phyloP scores from a whole-genome alignment of 2,113 vertebrate genomes.

The Gasterosteus nipponicus region DNA sequence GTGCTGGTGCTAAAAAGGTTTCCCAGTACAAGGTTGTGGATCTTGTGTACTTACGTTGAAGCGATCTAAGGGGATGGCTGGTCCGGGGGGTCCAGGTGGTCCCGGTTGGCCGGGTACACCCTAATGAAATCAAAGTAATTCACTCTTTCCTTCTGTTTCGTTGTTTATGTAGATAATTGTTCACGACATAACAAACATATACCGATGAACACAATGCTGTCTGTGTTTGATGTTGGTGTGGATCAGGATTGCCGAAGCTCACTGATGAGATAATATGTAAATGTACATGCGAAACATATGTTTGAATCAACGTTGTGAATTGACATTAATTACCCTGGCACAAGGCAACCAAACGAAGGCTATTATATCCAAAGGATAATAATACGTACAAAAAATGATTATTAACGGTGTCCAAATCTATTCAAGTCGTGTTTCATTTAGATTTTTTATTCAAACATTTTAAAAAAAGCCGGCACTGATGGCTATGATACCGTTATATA shows the following conservation, averaged over 20 bases:
- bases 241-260: background rate
- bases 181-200: background rate
- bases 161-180: background rate
- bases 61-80: conserved; percentile 60
- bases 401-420: background rate
- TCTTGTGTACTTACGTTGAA: conserved; percentile 70
- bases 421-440: background rate
- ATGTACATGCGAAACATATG: background rate
- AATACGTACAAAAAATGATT: background rate
- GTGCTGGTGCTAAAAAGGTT: background rate
- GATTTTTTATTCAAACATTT: no score
- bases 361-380: background rate
- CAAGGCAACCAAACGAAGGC: background rate
- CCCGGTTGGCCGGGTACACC: conserved; percentile 84
- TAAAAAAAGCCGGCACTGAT: background rate
- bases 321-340: background rate
- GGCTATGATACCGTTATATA: background rate
- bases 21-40: background rate
- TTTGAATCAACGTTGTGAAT: background rate
- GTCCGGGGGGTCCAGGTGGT: conserved; percentile 70
- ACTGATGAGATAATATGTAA: background rate
- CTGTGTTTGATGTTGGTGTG: background rate
- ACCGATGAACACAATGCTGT: background rate
- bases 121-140: conserved; percentile 54
- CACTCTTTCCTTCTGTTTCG: background rate